Evolutionary conservation across 2,888 invertebrate species (phyloP).

Genomic region (Geotrupes spiniger): DNA sequence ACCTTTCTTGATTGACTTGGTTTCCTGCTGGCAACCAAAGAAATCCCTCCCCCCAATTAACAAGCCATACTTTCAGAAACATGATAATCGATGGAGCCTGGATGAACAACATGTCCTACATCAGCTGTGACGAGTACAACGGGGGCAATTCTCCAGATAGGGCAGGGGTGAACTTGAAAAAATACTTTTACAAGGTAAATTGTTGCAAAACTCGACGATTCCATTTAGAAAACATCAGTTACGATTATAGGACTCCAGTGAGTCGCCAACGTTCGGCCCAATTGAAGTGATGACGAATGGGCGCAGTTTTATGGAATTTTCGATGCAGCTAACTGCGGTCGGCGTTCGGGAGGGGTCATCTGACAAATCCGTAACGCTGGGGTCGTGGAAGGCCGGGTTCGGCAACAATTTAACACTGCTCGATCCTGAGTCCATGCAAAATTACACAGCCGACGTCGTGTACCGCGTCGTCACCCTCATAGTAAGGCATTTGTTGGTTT

Average conservation of each 20-base stretch:
- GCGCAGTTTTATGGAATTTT: conserved; percentile 71
- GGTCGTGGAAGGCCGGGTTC: conserved; percentile 76
- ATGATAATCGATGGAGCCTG: conserved; percentile 70
- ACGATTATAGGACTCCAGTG: conserved; percentile 47
- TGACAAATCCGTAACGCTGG: conserved; percentile 67
- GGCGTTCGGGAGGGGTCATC: conserved; percentile 71
- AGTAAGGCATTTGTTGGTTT: conserved; percentile 61
- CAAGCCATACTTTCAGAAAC: conserved; percentile 59
- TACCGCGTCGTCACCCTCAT: conserved; percentile 83
- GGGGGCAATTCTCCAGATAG: conserved; percentile 74
- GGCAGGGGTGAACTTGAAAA: conserved; percentile 63
- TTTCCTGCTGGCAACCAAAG: too few species aligned
- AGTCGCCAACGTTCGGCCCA: conserved; percentile 68
- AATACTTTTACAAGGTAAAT: conserved; percentile 67
- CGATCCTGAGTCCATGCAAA: conserved; percentile 66
- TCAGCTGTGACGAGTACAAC: conserved; percentile 76
- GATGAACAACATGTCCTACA: conserved; percentile 70
- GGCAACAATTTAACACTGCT: conserved; percentile 63
- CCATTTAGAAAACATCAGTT: neutral
- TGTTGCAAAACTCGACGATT: too few species aligned
- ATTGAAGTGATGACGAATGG: conserved; percentile 66
- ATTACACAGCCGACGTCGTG: conserved; percentile 77
- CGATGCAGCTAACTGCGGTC: conserved; percentile 67
- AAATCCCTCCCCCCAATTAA: too few species aligned
- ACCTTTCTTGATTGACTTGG: too few species aligned